phyloP scores from a whole-genome alignment of 2,888 invertebrate species.

The Agriopis leucophaearia region DNA sequence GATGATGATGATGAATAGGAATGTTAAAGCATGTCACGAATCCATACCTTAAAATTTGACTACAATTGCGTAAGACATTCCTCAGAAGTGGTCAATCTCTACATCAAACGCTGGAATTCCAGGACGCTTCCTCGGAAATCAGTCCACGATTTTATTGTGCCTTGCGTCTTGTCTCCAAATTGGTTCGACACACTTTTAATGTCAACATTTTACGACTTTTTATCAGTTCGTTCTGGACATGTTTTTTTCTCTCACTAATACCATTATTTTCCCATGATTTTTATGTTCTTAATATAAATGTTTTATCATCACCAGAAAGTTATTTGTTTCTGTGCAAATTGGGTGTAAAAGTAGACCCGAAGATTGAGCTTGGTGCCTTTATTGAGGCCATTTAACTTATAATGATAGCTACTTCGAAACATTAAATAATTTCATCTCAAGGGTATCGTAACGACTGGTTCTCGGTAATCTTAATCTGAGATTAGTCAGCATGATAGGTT shows the following conservation, averaged over 20 bases:
- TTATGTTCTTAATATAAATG: not conserved
- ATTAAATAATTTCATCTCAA: conserved; percentile 16
- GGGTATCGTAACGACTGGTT: conserved; percentile 21
- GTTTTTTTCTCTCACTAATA: not conserved
- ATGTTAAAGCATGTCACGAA: not conserved
- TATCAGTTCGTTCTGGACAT: conserved; percentile 16
- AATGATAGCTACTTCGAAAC: not conserved
- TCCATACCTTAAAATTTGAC: not conserved
- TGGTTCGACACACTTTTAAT: conserved; percentile 27
- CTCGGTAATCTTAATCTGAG: conserved; percentile 21
- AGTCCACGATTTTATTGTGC: conserved; percentile 28
- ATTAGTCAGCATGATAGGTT: conserved; percentile 27
- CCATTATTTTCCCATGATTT: conserved; percentile 1
- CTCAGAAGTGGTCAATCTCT: conserved; percentile 19
- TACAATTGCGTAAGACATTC: conserved; percentile 9
- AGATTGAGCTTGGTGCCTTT: not conserved
- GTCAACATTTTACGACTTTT: conserved; percentile 33
- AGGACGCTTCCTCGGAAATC: conserved; percentile 13
- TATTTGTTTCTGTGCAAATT: not conserved
- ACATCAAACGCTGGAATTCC: conserved; percentile 27
- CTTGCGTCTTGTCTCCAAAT: conserved; percentile 16
- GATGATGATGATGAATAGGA: too few relatives aligned
- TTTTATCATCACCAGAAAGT: not conserved
- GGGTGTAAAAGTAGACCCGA: not conserved
- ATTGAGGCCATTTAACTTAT: too few relatives aligned